A percentile compares a stretch with the other conserved stretches of the same genome.
Conservation (phyloP, 2,113 vertebrate genomes). For the Channa argus region DNA sequence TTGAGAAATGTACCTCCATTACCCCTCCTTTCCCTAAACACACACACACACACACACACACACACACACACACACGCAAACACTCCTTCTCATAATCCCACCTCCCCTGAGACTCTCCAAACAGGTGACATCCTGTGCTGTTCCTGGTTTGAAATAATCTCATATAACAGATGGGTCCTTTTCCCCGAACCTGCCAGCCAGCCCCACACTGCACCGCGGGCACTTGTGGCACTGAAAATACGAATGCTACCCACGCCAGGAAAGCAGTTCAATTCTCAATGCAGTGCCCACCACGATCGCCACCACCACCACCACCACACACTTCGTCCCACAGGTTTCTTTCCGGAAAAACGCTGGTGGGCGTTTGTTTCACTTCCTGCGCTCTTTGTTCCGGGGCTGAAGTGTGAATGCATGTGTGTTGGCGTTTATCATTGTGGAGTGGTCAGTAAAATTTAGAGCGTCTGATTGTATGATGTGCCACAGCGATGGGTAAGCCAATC, state of each 20-base stretch:
- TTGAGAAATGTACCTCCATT: constrained; percentile 41
- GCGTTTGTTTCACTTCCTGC: constrained; percentile 25
- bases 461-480: neutral
- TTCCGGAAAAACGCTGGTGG: constrained; percentile 37
- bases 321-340: constrained; percentile 2
- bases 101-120: constrained; percentile 64
- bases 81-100: constrained; percentile 50
- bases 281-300: constrained; percentile 34
- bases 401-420: neutral
- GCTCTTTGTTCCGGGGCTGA: neutral
- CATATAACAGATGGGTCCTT: constrained; percentile 79
- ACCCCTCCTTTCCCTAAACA: neutral
- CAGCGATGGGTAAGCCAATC: constrained; percentile 23
- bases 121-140: constrained; percentile 78
- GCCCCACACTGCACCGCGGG: constrained; percentile 61
- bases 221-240: constrained; percentile 61
- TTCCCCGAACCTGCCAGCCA: constrained; percentile 68
- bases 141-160: constrained; percentile 77
- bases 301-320: constrained; percentile 17
- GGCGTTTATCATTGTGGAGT: neutral
- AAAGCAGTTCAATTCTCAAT: constrained; percentile 65
- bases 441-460: constrained; percentile 4
- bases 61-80: neutral
- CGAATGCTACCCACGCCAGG: constrained; percentile 54
- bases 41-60: constrained; percentile 11